phyloP scores from a whole-genome alignment of 2,113 vertebrate species.

The Ictalurus punctatus region DNA sequence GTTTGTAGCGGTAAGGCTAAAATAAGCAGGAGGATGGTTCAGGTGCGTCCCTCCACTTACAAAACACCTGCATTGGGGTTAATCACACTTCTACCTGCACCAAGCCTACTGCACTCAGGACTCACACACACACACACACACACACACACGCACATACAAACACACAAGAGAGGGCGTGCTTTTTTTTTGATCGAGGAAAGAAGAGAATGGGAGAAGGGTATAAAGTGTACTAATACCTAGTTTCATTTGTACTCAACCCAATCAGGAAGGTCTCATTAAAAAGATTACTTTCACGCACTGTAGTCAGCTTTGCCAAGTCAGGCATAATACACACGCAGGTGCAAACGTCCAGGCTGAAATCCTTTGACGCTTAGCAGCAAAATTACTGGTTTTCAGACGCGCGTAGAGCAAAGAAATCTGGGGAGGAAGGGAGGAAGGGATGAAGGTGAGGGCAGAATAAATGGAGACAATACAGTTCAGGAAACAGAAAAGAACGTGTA shows the following conservation, averaged over 20 bases:
- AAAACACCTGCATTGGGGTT: conserved; percentile 71
- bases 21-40: conserved; percentile 59
- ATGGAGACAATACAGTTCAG: not conserved
- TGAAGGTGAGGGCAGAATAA: not conserved
- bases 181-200: conserved; percentile 12
- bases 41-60: conserved; percentile 64
- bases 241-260: conserved; percentile 13
- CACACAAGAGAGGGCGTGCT: conserved; percentile 5
- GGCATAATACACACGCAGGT: not conserved
- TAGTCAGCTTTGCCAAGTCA: not conserved
- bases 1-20: conserved; percentile 62
- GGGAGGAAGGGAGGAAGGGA: not conserved
- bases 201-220: conserved; percentile 24
- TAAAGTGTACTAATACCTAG: conserved; percentile 5
- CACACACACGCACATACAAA: conserved; percentile 37
- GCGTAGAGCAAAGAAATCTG: not conserved
- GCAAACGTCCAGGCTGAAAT: not conserved
- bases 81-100: conserved; percentile 64
- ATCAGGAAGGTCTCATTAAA: conserved; percentile 8
- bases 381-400: not conserved
- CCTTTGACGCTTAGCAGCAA: not conserved
- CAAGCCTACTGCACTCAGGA: conserved; percentile 29
- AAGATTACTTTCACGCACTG: conserved; percentile 4
- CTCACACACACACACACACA: conserved; percentile 24
- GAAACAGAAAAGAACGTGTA: not conserved